Conservation (phyloP, 2,888 invertebrate species). For the Pterostichus niger region DNA sequence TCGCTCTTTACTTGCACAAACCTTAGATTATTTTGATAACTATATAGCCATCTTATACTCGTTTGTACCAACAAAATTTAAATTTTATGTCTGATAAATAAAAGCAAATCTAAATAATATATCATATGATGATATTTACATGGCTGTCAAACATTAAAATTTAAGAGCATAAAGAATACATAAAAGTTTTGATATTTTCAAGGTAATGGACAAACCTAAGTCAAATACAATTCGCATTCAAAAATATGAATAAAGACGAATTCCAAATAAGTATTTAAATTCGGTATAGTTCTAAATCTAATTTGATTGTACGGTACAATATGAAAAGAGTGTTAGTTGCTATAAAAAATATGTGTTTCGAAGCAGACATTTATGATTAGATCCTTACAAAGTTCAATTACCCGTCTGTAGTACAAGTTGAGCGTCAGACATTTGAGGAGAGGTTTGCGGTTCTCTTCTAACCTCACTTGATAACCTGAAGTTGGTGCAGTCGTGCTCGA, state of each 20-base stretch:
- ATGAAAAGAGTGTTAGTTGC: slow-evolving; percentile 17
- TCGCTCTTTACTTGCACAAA: too few relatives aligned
- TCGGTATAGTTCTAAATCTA: background rate
- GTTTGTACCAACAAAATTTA: too few relatives aligned
- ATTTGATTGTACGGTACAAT: slow-evolving; percentile 8
- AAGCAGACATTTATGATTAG: slow-evolving; percentile 44
- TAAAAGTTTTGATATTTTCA: too few relatives aligned
- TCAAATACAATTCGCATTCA: too few relatives aligned
- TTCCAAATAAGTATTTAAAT: background rate
- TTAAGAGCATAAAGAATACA: too few relatives aligned
- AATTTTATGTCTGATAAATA: too few relatives aligned
- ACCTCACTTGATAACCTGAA: slow-evolving; percentile 49
- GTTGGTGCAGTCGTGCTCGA: slow-evolving; percentile 25
- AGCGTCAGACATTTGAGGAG: slow-evolving; percentile 43
- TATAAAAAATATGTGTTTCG: slow-evolving; percentile 11
- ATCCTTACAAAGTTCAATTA: slow-evolving; percentile 47
- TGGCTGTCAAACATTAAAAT: too few relatives aligned
- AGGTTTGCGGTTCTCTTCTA: slow-evolving; percentile 17
- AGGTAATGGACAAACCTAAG: too few relatives aligned
- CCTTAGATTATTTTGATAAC: too few relatives aligned
- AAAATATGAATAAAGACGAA: background rate
- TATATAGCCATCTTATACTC: too few relatives aligned
- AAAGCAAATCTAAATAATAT: too few relatives aligned
- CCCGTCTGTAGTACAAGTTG: background rate
- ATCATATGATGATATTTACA: too few relatives aligned